A percentile compares a stretch with the other conserved stretches of the same genome.
phyloP scores from a whole-genome alignment of 2,888 invertebrate genomes.

The Actias luna region DNA sequence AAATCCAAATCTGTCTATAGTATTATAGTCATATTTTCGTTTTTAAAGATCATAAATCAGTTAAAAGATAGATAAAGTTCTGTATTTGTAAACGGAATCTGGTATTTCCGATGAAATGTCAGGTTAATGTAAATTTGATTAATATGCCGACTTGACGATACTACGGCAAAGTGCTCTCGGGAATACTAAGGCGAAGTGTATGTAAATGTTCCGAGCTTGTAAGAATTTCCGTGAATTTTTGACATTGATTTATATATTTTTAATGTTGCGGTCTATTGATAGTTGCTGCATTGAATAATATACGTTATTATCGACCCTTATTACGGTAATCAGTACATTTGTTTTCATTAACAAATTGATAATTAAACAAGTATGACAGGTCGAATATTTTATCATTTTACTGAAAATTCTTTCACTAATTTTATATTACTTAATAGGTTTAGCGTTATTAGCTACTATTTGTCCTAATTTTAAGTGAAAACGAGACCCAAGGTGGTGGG shows the following conservation, averaged over 20 bases:
- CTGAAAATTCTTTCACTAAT: too few relatives aligned
- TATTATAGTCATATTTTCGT: too few relatives aligned
- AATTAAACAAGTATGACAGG: neutral
- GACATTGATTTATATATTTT: neutral
- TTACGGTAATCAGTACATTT: neutral
- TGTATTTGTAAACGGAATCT: neutral
- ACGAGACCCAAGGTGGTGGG: too few relatives aligned
- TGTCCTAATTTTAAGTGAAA: too few relatives aligned
- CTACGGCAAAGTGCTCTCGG: constrained; percentile 12
- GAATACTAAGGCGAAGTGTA: constrained; percentile 10
- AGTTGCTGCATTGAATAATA: constrained; percentile 12
- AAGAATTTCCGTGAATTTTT: neutral
- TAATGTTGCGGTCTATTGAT: constrained; percentile 10
- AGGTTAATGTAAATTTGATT: constrained; percentile 13
- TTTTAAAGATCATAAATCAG: neutral
- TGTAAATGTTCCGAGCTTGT: constrained; percentile 5
- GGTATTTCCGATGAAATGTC: neutral
- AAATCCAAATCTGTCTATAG: too few relatives aligned
- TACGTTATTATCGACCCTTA: too few relatives aligned
- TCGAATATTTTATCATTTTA: neutral
- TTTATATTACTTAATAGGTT: too few relatives aligned
- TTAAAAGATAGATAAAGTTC: neutral
- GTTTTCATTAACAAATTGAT: neutral
- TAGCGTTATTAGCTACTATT: too few relatives aligned
- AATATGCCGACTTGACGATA: constrained; percentile 4